Conservation (phyloP, 2,113 vertebrate genomes). For the Tetrao urogallus region DNA sequence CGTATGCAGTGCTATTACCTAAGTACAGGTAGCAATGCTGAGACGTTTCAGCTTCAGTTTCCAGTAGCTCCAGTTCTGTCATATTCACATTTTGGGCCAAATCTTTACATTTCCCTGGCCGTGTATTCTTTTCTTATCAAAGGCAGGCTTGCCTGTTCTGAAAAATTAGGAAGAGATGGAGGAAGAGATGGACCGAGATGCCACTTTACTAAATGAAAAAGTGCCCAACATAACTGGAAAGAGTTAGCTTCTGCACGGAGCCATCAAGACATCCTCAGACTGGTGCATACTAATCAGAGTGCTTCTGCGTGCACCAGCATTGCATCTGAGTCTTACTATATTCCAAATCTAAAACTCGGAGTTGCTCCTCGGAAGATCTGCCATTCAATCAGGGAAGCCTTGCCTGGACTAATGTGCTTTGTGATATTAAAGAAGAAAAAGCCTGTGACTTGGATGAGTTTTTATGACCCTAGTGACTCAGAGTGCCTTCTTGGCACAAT, state of each 20-base stretch:
- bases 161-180: neutral
- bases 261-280: neutral
- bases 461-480: constrained; percentile 11
- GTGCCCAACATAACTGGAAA: neutral
- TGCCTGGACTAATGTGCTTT: neutral
- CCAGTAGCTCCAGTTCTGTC: neutral
- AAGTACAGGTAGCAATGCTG: neutral
- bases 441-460: neutral
- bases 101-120: neutral
- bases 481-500: constrained; percentile 30
- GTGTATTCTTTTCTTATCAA: neutral
- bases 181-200: neutral
- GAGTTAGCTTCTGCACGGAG: neutral
- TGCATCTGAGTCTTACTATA: neutral
- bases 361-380: neutral
- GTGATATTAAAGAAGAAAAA: neutral
- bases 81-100: neutral
- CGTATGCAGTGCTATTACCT: neutral
- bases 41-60: neutral
- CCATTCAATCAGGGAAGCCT: neutral
- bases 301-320: neutral
- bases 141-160: neutral
- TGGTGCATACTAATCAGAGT: neutral
- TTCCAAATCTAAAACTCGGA: neutral
- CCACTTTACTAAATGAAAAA: neutral